Base-by-base conservation (phyloP, 2,797 vertebrate genomes). In the Rhodeus uyekii region DNA sequence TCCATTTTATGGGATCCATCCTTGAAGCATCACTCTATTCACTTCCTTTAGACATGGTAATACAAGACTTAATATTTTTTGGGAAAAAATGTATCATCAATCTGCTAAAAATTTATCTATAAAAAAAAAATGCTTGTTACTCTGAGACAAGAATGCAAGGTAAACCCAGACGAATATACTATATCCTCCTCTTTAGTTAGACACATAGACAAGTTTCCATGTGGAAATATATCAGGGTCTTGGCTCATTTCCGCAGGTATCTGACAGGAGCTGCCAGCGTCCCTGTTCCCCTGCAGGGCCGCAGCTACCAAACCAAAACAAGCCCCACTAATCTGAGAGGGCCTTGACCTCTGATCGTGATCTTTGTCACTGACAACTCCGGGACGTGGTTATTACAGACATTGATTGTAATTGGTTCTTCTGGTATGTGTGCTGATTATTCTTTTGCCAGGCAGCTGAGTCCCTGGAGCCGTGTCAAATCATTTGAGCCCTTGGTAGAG, bases 341-440 rank as follows among this genome's bases (percentile, higher is more conserved):
- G 91, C 91, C 89, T 32, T 87, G 89, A 91, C 88, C 91, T 81
- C 81, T 82, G 75, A 85, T 90, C 92, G 92, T 93, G 90, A 88
- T 93, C 92, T 93, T 90, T 90, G 89, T 92, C 90, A 86, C 88
- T 85, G 88, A 89, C 88, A 92, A 91, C 87, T 92, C 88, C 84
- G 88, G 90, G 92, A 90, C 91, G 91, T 90, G 89, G 90, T 93
- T 93, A 93, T 93, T 93, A 90, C 90, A 90, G 90, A 93, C 92
- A 92, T 89, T 91, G 92, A 94, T 93, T 91, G 93, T 92, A 94
- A 90, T 90, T 81, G 89, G 87, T 88, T 90, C 92, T 91, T 92
- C 91, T 94, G 92, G 88, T 92, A 58, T 80, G 84, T 78, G 85
- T 78, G 29, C 89, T 89, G 92, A 93, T 93, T 92, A 92, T 88